A percentile compares a stretch with the other conserved stretches of the same genome.
Conservation (phyloP, 2,113 vertebrate species). For the Phyllostomus hastatus region DNA sequence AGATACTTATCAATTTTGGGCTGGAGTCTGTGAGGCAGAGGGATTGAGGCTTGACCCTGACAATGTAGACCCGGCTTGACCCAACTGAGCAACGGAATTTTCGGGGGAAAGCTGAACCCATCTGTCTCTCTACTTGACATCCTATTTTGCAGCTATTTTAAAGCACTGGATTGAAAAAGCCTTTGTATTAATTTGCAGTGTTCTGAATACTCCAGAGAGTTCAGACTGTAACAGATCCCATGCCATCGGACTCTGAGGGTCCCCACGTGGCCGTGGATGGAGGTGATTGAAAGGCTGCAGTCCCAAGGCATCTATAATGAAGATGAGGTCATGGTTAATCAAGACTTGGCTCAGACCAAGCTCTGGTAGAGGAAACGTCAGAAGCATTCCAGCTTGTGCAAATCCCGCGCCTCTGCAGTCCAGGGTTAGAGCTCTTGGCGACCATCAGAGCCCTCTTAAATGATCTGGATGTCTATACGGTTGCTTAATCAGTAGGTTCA, state of each 20-base stretch:
- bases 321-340: slow-evolving; percentile 51
- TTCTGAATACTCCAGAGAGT: neutral
- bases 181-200: neutral
- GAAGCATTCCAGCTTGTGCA: slow-evolving; percentile 18
- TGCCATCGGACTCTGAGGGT: neutral
- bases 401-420: slow-evolving; percentile 4
- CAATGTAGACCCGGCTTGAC: neutral
- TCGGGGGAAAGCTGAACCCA: neutral
- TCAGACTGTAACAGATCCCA: neutral
- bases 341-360: slow-evolving; percentile 12
- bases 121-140: neutral
- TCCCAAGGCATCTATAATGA: slow-evolving; percentile 5
- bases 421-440: slow-evolving; percentile 46
- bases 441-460: neutral
- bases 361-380: slow-evolving; percentile 24
- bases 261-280: neutral
- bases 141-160: neutral
- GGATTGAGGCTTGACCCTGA: neutral
- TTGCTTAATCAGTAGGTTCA: slow-evolving; percentile 54
- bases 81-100: neutral
- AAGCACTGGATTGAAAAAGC: neutral
- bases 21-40: neutral
- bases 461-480: neutral
- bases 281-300: neutral
- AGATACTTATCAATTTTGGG: neutral